Base-by-base conservation (phyloP, 2,888 invertebrate genomes). In the Megamerina dolium region DNA sequence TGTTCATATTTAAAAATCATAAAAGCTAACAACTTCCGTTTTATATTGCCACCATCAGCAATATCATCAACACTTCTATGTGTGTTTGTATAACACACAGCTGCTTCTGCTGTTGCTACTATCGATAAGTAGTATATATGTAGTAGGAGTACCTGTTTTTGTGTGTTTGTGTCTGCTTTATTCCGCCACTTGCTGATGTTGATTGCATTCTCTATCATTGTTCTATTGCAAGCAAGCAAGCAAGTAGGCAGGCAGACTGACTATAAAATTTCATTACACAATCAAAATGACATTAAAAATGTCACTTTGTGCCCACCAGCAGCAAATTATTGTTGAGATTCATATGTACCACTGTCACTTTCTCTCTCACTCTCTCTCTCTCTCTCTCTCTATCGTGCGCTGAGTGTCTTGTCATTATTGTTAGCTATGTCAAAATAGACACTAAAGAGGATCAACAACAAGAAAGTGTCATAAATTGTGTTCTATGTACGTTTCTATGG, bases 241-340 rank as follows among this genome's bases (percentile, higher is more conserved):
- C n/a, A n/a, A n/a, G n/a, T n/a, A n/a, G n/a, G n/a, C n/a, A n/a
- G n/a, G n/a, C n/a, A n/a, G n/a, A n/a, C n/a, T n/a, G n/a, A n/a
- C n/a, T n/a, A 57, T 57, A 53, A 57, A 60, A 57, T 55, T 50
- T 51, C 57, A 61, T 57, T 55, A 57, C 52, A 54, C 55, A 54
- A 55, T 57, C 59, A 59, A 61, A 60, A 48, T 56, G 56, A 53
- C 56, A 59, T 57, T 56, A 53, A 57, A 59, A 57, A 53, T 55
- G 55, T 45, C 52, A 58, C 50, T 51, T 32, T 30, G n/a, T 13
- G 17, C 12, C 20, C 8, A 16, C 26, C 10, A 20, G n/a, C n/a
- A n/a, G n/a, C n/a, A n/a, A n/a, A n/a, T n/a, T n/a, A n/a, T n/a
- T 26, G 32, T 43, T 38, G 47, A 46, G 48, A 13, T 46, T 46